Base-by-base conservation (phyloP, 1,140 invertebrate genomes). In the Aricia agestis region DNA sequence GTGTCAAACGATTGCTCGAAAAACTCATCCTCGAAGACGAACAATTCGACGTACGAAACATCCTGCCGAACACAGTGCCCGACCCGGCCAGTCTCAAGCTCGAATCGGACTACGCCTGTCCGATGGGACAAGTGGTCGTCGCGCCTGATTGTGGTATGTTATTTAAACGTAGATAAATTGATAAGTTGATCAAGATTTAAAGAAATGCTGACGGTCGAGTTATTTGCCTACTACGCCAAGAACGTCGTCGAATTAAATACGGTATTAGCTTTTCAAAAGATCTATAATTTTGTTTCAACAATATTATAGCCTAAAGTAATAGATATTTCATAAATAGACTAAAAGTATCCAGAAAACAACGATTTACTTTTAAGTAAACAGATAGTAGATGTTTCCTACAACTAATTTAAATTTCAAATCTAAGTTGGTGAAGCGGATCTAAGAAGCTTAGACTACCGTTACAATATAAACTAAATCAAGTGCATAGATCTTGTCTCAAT, bases 21-120 rank as follows among this genome's bases (percentile, higher is more conserved):
- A 96, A 95, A 86, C 92, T 98, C 0, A 98, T 98, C 74, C 93
- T 98, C 9, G 97, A 98, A 92, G 96, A 97, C 85, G 97, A 97
- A 91, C 96, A 98, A 87, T 97, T 98, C 83, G 97, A 98, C 81
- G 97, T 98, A 1, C 94, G 96, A 76, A 97, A 98, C 75, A 98
- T 98, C 78, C 88, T 99, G 52, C 98, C 98, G 10, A 99, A 98
- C 81, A 98, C 98, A 0, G 95, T 97, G 0, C 97, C 98, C 0
- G 98, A 99, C 90, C 96, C 98, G 67, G 96, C 97, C 3, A 98
- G 97, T 17, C 91, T 99, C 45, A 85, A 94, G 57, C 92, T 99
- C 1, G 93, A 96, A 78, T 98, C 97, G 0, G 97, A 98, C 81
- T 99, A 98, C 83, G 97, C 97, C 69, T 99, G 98, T 90, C 96